These are phyloP conservation scores for Echinops telfairi DNA, from an alignment of 2,113 vertebrate species.

Conservation along the genomic window DNA sequence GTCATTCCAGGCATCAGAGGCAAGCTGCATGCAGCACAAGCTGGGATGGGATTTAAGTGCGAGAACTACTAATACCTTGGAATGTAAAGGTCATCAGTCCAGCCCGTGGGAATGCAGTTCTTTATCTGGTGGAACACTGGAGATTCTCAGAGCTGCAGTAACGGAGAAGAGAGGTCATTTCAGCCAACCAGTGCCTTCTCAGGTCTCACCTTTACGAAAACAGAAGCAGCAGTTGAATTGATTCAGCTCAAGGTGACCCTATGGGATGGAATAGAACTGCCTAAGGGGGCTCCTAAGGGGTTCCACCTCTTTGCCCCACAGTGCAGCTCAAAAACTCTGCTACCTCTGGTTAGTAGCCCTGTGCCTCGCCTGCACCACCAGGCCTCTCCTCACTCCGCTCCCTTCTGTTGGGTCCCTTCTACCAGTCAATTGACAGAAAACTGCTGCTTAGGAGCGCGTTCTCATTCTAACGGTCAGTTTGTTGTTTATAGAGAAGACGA, in stretches of 20 bases:
- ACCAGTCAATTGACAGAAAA: not conserved
- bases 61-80: conserved; percentile 21
- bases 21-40: not conserved
- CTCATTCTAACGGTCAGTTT: conserved; percentile 3
- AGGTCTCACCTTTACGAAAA: not conserved
- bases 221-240: not conserved
- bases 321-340: not conserved
- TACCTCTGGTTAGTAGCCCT: not conserved
- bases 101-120: not conserved
- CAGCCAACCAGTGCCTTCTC: conserved; percentile 33
- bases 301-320: not conserved
- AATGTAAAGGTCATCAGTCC: conserved; percentile 49
- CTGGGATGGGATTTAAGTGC: conserved; percentile 37
- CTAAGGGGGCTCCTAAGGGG: too few species aligned
- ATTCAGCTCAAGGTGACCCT: not conserved
- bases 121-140: not conserved
- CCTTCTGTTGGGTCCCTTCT: conserved; percentile 11
- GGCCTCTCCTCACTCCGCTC: not conserved
- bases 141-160: conserved; percentile 31
- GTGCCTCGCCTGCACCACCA: not conserved
- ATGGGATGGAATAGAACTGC: not conserved
- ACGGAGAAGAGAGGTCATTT: conserved; percentile 25
- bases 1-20: conserved; percentile 46
- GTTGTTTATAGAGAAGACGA: not conserved
- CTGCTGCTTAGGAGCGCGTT: not conserved